Evolutionary conservation across 2,797 vertebrate species (phyloP).

Genomic region (Mionectes olivaceus): DNA sequence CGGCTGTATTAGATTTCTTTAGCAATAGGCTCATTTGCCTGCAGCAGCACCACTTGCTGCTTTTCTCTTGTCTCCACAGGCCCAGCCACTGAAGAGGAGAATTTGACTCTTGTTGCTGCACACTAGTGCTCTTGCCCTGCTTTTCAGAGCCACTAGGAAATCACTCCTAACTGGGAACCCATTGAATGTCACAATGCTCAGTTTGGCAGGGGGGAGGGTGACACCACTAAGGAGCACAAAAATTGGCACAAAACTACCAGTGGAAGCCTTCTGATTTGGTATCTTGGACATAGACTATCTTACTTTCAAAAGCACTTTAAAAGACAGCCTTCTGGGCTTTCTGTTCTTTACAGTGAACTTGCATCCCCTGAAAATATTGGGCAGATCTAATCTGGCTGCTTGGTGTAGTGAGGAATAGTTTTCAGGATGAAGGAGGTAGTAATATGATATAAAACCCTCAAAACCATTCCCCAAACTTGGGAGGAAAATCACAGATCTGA

Average conservation of each 20-base stretch:
- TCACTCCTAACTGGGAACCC: slow-evolving; percentile 65
- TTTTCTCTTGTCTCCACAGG: slow-evolving; percentile 77
- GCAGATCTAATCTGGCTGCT: neutral
- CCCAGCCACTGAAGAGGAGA: slow-evolving; percentile 75
- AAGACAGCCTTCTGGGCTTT: neutral
- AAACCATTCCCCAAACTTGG: neutral
- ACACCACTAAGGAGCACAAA: slow-evolving; percentile 17
- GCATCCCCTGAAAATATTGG: neutral
- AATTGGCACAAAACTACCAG: slow-evolving; percentile 26
- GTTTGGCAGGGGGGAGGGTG: slow-evolving; percentile 64
- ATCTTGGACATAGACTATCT: slow-evolving; percentile 2
- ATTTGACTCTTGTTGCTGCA: slow-evolving; percentile 75
- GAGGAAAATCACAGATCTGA: neutral
- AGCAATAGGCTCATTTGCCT: slow-evolving; percentile 74
- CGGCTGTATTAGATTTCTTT: slow-evolving; percentile 69
- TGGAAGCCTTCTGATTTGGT: slow-evolving; percentile 40
- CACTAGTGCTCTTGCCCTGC: slow-evolving; percentile 74
- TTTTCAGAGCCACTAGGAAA: slow-evolving; percentile 72
- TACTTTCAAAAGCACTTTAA: neutral
- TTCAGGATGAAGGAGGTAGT: neutral
- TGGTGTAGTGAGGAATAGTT: neutral
- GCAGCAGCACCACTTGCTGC: slow-evolving; percentile 77
- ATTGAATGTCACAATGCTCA: slow-evolving; percentile 64
- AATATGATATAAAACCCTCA: neutral
- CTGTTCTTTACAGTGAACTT: slow-evolving; percentile 15